These are phyloP conservation scores for Mimumesa dahlbomi DNA, from an alignment of 2,888 invertebrate genomes.

Conservation along the genomic window DNA sequence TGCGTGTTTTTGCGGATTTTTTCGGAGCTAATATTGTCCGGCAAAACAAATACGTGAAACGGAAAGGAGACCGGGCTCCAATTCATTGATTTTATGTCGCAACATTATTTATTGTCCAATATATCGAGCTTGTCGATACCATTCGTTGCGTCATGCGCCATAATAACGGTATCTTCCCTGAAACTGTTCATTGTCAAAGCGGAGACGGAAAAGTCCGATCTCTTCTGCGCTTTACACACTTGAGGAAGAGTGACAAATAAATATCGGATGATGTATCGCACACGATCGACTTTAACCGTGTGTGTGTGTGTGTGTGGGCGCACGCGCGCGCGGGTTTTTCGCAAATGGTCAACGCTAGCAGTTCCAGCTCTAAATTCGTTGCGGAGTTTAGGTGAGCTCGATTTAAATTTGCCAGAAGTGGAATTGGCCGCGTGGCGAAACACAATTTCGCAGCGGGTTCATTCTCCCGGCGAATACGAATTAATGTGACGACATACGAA, in stretches of 20 bases:
- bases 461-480: constrained; percentile 70
- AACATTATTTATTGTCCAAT: constrained; percentile 76
- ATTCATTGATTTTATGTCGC: constrained; percentile 77
- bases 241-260: constrained; percentile 69
- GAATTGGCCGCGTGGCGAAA: constrained; percentile 76
- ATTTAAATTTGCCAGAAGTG: constrained; percentile 75
- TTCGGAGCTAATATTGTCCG: constrained; percentile 63
- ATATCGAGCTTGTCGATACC: constrained; percentile 77
- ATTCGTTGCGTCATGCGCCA: constrained; percentile 77
- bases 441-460: constrained; percentile 74
- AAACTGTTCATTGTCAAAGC: constrained; percentile 67
- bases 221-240: constrained; percentile 62
- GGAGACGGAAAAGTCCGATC: constrained; percentile 53
- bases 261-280: constrained; percentile 71
- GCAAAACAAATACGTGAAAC: constrained; percentile 64
- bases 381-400: constrained; percentile 67
- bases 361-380: constrained; percentile 76
- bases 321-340: constrained; percentile 22
- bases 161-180: constrained; percentile 75
- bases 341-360: constrained; percentile 60
- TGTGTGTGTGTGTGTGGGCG: no score
- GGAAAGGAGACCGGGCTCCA: constrained; percentile 71
- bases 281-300: constrained; percentile 16
- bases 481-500: constrained; percentile 55
- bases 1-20: constrained; percentile 58